Percentiles rank a stretch among this genome's conserved stretches.
Conservation (phyloP, 2,888 invertebrate species). For the Timema cristinae region DNA sequence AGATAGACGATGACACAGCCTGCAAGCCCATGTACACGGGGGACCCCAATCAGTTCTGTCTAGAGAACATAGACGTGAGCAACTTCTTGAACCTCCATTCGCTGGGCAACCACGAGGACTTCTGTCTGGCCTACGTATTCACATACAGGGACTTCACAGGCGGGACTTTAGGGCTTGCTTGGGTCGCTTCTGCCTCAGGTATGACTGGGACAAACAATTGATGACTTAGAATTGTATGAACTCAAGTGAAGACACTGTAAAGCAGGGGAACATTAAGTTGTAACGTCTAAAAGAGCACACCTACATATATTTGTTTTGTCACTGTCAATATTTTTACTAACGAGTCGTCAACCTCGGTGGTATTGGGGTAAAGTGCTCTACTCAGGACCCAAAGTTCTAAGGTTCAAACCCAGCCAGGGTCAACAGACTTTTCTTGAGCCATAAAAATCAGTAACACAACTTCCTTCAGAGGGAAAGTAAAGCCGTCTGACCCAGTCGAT, state of each 20-base stretch:
- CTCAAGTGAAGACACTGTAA: neutral
- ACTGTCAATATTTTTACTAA: neutral
- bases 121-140: constrained; percentile 99
- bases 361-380: no score
- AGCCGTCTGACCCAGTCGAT: no score
- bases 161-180: constrained; percentile 95
- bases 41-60: constrained; percentile 84
- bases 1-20: constrained; percentile 88
- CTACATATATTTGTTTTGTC: neutral
- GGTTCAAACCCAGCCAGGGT: no score
- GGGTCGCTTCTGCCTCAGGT: constrained; percentile 94
- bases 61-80: constrained; percentile 97
- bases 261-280: neutral
- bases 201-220: constrained; percentile 25
- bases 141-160: constrained; percentile 97
- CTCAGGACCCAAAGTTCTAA: no score
- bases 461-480: no score
- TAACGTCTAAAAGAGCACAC: neutral
- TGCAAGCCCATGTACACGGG: constrained; percentile 60
- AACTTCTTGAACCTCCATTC: constrained; percentile 98
- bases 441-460: no score
- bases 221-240: no score
- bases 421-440: no score
- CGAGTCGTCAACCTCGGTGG: no score
- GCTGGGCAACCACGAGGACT: constrained; percentile 93